Conservation (phyloP, 1,140 invertebrate species). For the Ips nitidus region DNA sequence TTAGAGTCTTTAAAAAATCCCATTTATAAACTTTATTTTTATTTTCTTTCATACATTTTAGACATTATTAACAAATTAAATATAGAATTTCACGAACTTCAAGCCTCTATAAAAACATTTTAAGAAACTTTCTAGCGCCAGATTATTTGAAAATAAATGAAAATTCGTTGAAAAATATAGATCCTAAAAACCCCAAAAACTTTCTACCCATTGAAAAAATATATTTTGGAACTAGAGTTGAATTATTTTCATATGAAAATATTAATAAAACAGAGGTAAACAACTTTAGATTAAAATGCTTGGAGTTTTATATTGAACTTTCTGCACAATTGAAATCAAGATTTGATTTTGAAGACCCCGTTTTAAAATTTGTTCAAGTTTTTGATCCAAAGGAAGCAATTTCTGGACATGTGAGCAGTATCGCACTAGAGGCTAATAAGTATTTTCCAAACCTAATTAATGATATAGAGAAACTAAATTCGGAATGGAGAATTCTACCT, state of each 20-base stretch:
- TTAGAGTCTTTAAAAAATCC: conserved; percentile 22
- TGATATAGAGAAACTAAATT: conserved; percentile 15
- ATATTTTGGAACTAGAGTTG: conserved; percentile 17
- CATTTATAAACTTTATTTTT: conserved; percentile 27
- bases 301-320: conserved; percentile 23
- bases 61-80: conserved; percentile 24
- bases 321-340: conserved; percentile 3
- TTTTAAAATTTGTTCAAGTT: conserved; percentile 1
- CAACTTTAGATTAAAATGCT: background rate
- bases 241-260: background rate
- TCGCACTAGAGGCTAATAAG: background rate
- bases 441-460: background rate
- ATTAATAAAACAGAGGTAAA: conserved; percentile 7
- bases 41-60: conserved; percentile 18
- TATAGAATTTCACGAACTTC: conserved; percentile 25
- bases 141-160: background rate
- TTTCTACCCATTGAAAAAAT: conserved; percentile 2
- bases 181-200: conserved; percentile 6
- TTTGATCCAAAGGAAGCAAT: conserved; percentile 1
- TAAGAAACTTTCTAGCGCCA: background rate
- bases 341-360: conserved; percentile 19
- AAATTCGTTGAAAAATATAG: background rate
- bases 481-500: conserved; percentile 11
- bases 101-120: conserved; percentile 1
- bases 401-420: conserved; percentile 3